A percentile compares a stretch with the other conserved stretches of the same genome.
Conservation (phyloP, 1,140 invertebrate species). For the Heliconius hermathena region DNA sequence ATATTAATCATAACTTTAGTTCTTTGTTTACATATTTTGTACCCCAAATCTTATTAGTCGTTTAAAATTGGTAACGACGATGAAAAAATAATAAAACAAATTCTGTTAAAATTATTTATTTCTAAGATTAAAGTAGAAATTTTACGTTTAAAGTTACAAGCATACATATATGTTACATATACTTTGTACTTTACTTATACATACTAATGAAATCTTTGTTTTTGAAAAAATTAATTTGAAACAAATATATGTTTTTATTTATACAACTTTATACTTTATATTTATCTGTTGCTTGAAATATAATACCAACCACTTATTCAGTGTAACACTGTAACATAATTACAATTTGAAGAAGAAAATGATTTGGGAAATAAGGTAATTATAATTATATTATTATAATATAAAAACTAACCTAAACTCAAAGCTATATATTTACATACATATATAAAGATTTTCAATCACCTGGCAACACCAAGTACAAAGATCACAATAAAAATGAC, state of each 20-base stretch:
- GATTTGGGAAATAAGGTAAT: neutral
- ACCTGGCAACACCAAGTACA: neutral
- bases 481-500: neutral
- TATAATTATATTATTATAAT: neutral
- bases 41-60: too few species aligned
- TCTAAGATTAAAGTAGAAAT: slow-evolving; percentile 1
- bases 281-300: neutral
- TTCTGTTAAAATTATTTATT: slow-evolving; percentile 10
- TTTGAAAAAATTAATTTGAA: neutral
- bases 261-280: neutral
- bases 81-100: neutral
- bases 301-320: neutral
- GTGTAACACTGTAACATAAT: neutral
- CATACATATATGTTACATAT: neutral
- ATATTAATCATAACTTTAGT: neutral
- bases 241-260: neutral
- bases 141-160: neutral
- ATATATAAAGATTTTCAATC: neutral
- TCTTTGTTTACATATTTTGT: neutral
- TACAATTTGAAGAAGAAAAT: neutral
- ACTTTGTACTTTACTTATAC: slow-evolving; percentile 8
- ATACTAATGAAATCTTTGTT: neutral
- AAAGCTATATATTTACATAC: slow-evolving; percentile 6
- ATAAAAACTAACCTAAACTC: neutral
- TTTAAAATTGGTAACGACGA: neutral